Base-by-base conservation (phyloP, 2,888 invertebrate species). In the Zhengitettix transpicula region DNA sequence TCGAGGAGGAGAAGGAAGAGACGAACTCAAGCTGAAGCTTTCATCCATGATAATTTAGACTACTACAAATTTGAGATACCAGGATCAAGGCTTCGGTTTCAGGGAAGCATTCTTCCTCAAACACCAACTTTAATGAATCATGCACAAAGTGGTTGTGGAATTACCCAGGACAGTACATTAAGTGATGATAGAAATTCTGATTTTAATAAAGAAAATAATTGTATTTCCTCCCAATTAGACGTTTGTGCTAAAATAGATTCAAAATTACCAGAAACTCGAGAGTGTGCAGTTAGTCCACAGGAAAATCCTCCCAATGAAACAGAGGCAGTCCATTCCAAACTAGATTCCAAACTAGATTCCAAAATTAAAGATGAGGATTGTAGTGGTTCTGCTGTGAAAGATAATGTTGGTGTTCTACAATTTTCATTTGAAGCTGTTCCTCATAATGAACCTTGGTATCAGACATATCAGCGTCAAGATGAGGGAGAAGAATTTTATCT, bases 341-440 rank as follows among this genome's bases (percentile, higher is more conserved):
- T n/a, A 12, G 28, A 15, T 52, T 12, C 28, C 9, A 16, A 53
- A 54, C 28, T n/a, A 12, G 28, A 15, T 52, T 12, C 28, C 42
- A n/a, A 55, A 53, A 15, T 51, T 58, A 15, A 53, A 58, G 15
- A 53, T 56, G 42, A 56, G 15, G 40, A 16, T 40, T 56, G 54
- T 51, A 57, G 42, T 28, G 42, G 28, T 28, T 28, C 10, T 57
- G n/a, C 15, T 41, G 15, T 16, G 3, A 17, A 10, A 17, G 40
- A 15, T 42, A 52, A 40, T 42, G 77, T 85, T 55, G 80, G 83
- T 63, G 80, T 80, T 67, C 74, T 84, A 65, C 80, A 81, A 69
- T 87, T 84, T 68, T 83, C 85, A 0, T 90, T 90, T 70, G 89
- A 90, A 72, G 78, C 79, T 15, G 76, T 87, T 61, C 89, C 89